Percentiles rank a stretch among this genome's conserved stretches.
phyloP scores from a whole-genome alignment of 2,113 vertebrate genomes.

The Platysteira castanea region DNA sequence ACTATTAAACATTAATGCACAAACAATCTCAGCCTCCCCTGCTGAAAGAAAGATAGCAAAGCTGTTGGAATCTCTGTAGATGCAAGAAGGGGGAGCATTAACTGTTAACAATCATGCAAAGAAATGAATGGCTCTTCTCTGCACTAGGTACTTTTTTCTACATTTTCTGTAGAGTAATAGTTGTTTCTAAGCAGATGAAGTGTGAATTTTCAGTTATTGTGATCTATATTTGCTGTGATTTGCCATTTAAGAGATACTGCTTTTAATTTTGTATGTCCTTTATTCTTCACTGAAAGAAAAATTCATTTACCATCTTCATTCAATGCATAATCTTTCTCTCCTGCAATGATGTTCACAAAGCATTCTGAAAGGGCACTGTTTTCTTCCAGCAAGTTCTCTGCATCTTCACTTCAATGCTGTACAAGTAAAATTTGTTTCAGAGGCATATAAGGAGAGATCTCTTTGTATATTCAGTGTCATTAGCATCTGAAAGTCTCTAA shows the following conservation, averaged over 20 bases:
- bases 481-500: neutral
- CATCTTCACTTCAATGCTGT: neutral
- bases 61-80: neutral
- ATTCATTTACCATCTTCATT: neutral
- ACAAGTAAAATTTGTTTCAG: neutral
- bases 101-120: neutral
- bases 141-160: neutral
- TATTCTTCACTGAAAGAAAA: neutral
- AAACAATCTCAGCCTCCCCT: neutral
- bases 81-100: neutral
- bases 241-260: neutral
- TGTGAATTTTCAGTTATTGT: neutral
- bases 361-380: neutral
- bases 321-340: neutral
- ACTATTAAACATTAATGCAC: neutral
- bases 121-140: neutral
- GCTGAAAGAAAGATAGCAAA: neutral
- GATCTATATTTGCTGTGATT: neutral
- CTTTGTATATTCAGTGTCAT: neutral
- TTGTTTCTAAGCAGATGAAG: neutral
- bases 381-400: neutral
- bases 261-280: neutral
- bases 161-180: neutral
- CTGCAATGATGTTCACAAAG: neutral
- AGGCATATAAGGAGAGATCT: neutral